Conservation (phyloP, 2,888 invertebrate species). For the Agrypnus murinus region DNA sequence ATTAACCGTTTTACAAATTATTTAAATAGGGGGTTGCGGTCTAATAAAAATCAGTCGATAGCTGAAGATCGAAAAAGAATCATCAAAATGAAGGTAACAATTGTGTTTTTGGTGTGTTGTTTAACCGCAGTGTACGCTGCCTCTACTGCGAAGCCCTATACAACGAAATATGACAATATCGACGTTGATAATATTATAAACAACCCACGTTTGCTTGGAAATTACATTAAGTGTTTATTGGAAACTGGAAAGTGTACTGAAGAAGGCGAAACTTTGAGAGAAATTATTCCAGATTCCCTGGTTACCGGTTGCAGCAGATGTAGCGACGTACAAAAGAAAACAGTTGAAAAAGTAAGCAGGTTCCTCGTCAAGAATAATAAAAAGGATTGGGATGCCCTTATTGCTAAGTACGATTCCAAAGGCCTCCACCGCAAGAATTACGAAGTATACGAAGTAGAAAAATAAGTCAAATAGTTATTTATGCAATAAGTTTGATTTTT, state of each 20-base stretch:
- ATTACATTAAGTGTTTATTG: slow-evolving; percentile 78
- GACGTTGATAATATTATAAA: slow-evolving; percentile 78
- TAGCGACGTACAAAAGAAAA: slow-evolving; percentile 75
- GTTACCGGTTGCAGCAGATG: slow-evolving; percentile 78
- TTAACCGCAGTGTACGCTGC: slow-evolving; percentile 25
- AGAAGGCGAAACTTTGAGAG: slow-evolving; percentile 73
- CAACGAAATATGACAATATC: slow-evolving; percentile 79
- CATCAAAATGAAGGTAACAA: slow-evolving; percentile 7
- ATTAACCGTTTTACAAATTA: neutral
- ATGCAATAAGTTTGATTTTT: too few species aligned
- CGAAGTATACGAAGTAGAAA: slow-evolving; percentile 36
- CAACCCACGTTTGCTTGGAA: slow-evolving; percentile 77
- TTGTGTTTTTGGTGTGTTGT: neutral
- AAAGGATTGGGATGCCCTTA: slow-evolving; percentile 77
- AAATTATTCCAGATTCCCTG: slow-evolving; percentile 79
- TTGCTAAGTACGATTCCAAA: slow-evolving; percentile 78
- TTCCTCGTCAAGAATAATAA: slow-evolving; percentile 76
- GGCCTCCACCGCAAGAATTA: slow-evolving; percentile 74
- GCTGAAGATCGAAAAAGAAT: neutral
- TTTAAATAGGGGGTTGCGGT: neutral
- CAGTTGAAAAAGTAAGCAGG: slow-evolving; percentile 78
- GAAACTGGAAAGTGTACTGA: slow-evolving; percentile 78
- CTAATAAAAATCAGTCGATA: neutral
- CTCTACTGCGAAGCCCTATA: slow-evolving; percentile 72
- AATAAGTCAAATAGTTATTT: too few species aligned